Evolutionary conservation across 2,113 vertebrate genomes (phyloP).

Genomic region (Psittacara wagleri): DNA sequence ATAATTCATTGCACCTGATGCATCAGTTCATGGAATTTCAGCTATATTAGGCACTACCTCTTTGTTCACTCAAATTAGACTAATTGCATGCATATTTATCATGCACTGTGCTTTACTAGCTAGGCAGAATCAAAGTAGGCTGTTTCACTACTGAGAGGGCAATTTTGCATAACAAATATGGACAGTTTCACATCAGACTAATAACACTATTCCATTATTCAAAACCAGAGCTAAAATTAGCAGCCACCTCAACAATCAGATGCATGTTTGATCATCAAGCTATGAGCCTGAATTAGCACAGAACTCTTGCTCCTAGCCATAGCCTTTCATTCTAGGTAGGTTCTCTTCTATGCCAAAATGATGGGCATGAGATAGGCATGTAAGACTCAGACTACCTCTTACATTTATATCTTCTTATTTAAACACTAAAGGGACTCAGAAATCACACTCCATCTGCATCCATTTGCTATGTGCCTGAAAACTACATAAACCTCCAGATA

Average conservation of each 20-base stretch:
- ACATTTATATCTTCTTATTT: background rate
- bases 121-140: slow-evolving; percentile 10
- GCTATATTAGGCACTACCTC: background rate
- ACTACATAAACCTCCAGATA: background rate
- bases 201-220: slow-evolving; percentile 46
- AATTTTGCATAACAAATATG: slow-evolving; percentile 17
- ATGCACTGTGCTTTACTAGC: background rate
- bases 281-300: slow-evolving; percentile 15
- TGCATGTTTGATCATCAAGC: background rate
- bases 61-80: slow-evolving; percentile 22
- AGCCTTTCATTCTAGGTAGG: background rate
- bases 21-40: slow-evolving; percentile 26
- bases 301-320: background rate
- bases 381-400: background rate
- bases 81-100: slow-evolving; percentile 56
- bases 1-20: background rate
- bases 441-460: background rate
- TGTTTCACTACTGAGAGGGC: background rate
- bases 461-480: background rate
- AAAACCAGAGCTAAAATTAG: slow-evolving; percentile 41
- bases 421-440: background rate
- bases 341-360: background rate
- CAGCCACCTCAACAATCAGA: slow-evolving; percentile 26
- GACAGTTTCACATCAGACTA: background rate
- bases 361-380: background rate